Conservation (phyloP, 2,797 vertebrate species). For the Micrastur ruficollis region DNA sequence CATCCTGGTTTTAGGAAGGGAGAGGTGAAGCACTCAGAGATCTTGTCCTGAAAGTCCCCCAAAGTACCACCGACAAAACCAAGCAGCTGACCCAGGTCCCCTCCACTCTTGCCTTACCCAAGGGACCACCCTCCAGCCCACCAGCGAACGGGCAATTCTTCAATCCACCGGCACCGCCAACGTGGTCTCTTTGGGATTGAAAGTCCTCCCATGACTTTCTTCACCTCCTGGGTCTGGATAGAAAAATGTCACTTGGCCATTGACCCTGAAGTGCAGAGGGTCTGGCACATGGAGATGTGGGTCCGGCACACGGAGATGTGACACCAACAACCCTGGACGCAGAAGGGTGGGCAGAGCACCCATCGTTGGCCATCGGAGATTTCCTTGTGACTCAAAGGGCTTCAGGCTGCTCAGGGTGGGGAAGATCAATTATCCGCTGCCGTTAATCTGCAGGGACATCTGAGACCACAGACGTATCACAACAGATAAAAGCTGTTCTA, state of each 20-base stretch:
- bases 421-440: not conserved
- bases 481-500: not conserved
- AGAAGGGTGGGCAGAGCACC: not conserved
- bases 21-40: not conserved
- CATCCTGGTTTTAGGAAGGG: not conserved
- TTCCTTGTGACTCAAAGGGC: not conserved
- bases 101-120: not conserved
- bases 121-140: not conserved
- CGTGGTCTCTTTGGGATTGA: accelerated
- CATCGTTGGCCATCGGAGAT: accelerated
- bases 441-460: not conserved
- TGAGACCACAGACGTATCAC: not conserved
- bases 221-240: not conserved
- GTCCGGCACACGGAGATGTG: not conserved
- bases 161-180: not conserved
- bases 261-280: not conserved
- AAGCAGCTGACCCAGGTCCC: not conserved
- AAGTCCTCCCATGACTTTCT: not conserved
- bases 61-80: accelerated
- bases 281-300: not conserved
- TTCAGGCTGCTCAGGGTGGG: not conserved
- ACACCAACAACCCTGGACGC: accelerated
- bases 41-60: not conserved
- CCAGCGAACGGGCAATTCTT: accelerated
- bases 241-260: not conserved